Conservation (phyloP, 2,888 invertebrate species). For the Ethmia dodecea region DNA sequence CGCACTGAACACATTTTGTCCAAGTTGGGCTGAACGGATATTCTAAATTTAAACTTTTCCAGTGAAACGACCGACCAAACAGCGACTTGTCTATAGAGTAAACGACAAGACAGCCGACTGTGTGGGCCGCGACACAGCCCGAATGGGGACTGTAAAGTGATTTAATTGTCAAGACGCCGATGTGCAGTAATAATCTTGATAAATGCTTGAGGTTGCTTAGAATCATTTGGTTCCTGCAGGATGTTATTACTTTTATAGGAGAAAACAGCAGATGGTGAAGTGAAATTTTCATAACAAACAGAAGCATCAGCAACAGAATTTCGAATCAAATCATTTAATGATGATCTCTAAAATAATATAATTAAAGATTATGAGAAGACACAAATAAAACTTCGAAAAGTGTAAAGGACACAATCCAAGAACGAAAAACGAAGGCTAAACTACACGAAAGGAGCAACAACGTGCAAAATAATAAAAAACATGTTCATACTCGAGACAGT, state of each 20-base stretch:
- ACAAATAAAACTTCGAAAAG: slow-evolving; percentile 8
- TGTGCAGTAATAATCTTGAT: slow-evolving; percentile 1
- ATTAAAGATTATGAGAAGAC: background rate
- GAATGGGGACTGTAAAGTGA: slow-evolving; percentile 21
- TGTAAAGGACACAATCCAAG: too few relatives aligned
- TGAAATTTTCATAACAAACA: background rate
- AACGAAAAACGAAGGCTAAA: slow-evolving; percentile 1
- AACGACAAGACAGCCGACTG: slow-evolving; percentile 38
- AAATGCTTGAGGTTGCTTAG: background rate
- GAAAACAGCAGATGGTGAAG: too few relatives aligned
- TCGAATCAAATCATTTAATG: too few relatives aligned
- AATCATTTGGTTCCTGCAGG: background rate
- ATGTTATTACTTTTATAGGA: too few relatives aligned
- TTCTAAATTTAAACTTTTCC: slow-evolving; percentile 74
- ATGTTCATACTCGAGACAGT: slow-evolving; percentile 3
- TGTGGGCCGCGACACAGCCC: slow-evolving; percentile 35
- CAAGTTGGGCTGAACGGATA: slow-evolving; percentile 68
- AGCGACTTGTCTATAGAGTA: slow-evolving; percentile 57
- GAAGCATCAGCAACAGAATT: background rate
- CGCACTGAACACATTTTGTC: slow-evolving; percentile 60
- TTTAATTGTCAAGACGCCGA: slow-evolving; percentile 56
- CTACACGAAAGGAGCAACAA: slow-evolving; percentile 19
- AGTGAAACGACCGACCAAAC: slow-evolving; percentile 58
- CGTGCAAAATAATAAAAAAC: slow-evolving; percentile 19
- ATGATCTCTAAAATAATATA: too few relatives aligned